Evolutionary conservation across 2,113 vertebrate species (phyloP).

Genomic region (Tiliqua scincoides): DNA sequence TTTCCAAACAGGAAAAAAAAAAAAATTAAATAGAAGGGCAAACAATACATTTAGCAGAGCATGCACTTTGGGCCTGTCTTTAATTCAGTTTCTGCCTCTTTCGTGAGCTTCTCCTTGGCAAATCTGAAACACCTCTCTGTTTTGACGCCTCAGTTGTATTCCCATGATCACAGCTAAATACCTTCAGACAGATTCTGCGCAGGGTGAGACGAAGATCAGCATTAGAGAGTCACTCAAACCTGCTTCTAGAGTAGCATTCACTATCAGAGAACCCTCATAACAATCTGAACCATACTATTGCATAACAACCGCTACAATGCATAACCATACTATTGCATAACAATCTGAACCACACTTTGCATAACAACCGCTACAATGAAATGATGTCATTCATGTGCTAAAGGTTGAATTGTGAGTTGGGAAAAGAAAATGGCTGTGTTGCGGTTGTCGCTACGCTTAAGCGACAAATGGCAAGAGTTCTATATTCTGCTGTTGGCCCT

Average conservation of each 20-base stretch:
- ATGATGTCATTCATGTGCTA: background rate
- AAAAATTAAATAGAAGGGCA: too few relatives aligned
- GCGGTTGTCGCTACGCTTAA: constrained; percentile 27
- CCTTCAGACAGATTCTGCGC: background rate
- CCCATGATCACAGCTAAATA: background rate
- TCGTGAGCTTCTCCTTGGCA: background rate
- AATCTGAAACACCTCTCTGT: background rate
- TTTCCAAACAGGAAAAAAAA: background rate
- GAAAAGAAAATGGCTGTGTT: background rate
- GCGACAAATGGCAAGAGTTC: constrained; percentile 59
- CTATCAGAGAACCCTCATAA: background rate
- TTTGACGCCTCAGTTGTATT: background rate
- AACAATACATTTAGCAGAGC: too few relatives aligned
- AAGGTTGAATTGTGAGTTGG: constrained; percentile 3
- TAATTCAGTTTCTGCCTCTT: background rate
- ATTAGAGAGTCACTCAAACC: background rate
- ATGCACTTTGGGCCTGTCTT: background rate
- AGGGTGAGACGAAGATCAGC: background rate
- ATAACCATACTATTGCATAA: too few relatives aligned
- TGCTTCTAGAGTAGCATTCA: background rate
- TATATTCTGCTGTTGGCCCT: constrained; percentile 46
- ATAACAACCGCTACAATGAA: background rate
- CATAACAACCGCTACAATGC: background rate
- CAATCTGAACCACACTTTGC: background rate
- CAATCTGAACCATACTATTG: background rate